phyloP scores from a whole-genome alignment of 2,113 vertebrate genomes.

The Aix galericulata region DNA sequence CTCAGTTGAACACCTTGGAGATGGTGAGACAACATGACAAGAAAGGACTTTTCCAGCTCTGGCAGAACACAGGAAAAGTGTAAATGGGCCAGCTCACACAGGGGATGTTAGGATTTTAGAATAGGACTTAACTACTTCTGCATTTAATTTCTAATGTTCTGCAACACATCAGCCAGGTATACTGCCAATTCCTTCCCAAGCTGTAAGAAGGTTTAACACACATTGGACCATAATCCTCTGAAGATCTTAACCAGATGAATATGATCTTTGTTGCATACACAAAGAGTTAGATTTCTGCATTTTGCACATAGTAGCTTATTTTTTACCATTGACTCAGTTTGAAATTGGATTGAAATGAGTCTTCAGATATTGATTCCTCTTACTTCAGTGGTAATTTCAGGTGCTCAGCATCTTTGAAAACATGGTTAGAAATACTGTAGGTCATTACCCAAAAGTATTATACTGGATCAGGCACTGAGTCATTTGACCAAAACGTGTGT shows the following conservation, averaged over 20 bases:
- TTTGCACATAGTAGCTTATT: not conserved
- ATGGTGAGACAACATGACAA: not conserved
- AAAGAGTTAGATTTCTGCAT: not conserved
- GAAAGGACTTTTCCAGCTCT: not conserved
- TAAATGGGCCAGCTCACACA: slow-evolving; percentile 1
- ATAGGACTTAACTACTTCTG: not conserved
- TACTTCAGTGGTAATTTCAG: not conserved
- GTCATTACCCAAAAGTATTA: not conserved
- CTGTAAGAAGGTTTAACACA: not conserved
- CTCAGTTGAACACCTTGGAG: slow-evolving; percentile 8
- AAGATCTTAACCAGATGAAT: not conserved
- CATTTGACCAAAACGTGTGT: not conserved
- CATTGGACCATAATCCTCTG: not conserved
- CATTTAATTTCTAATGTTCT: not conserved
- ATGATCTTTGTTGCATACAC: not conserved
- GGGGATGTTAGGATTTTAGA: not conserved
- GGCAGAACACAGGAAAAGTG: not conserved
- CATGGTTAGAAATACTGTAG: not conserved
- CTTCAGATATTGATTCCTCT: not conserved
- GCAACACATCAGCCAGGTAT: not conserved
- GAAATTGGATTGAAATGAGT: not conserved
- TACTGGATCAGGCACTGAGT: not conserved
- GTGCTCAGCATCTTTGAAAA: not conserved
- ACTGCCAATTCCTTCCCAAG: not conserved
- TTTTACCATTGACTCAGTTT: not conserved